These are phyloP conservation scores for Himalopsyche tibetana DNA, from an alignment of 2,888 invertebrate genomes.

Conservation along the genomic window DNA sequence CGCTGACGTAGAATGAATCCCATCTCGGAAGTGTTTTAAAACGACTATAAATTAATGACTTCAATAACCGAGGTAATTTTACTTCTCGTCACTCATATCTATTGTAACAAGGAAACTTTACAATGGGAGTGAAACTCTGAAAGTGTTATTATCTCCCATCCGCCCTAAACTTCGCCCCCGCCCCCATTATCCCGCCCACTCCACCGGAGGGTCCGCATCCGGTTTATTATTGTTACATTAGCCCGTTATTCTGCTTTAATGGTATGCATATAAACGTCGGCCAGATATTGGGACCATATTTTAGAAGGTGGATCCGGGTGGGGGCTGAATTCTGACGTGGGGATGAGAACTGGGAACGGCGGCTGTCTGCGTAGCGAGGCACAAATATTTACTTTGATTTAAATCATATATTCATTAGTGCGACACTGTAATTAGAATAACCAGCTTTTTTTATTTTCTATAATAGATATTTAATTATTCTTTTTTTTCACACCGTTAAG, in stretches of 20 bases:
- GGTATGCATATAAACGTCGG: conserved; percentile 61
- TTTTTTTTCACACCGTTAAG: too few relatives aligned
- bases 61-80: not conserved
- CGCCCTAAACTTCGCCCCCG: conserved; percentile 31
- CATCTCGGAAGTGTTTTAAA: not conserved
- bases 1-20: not conserved
- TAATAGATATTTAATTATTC: too few relatives aligned
- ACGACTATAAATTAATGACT: not conserved
- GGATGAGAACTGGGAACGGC: not conserved
- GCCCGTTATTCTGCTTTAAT: conserved; percentile 58
- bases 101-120: conserved; percentile 30
- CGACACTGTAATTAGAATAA: too few relatives aligned
- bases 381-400: conserved; percentile 7
- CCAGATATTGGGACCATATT: conserved; percentile 62
- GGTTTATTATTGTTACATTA: conserved; percentile 62
- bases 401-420: too few relatives aligned
- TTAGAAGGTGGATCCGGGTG: conserved; percentile 53
- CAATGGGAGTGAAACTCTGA: conserved; percentile 33
- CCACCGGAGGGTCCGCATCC: conserved; percentile 13
- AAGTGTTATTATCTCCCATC: conserved; percentile 9
- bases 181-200: conserved; percentile 33
- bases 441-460: too few relatives aligned
- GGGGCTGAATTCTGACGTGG: not conserved
- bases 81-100: conserved; percentile 9
- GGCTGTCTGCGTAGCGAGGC: not conserved